Base-by-base conservation (phyloP, 2,113 vertebrate genomes). In the Marmota monax region DNA sequence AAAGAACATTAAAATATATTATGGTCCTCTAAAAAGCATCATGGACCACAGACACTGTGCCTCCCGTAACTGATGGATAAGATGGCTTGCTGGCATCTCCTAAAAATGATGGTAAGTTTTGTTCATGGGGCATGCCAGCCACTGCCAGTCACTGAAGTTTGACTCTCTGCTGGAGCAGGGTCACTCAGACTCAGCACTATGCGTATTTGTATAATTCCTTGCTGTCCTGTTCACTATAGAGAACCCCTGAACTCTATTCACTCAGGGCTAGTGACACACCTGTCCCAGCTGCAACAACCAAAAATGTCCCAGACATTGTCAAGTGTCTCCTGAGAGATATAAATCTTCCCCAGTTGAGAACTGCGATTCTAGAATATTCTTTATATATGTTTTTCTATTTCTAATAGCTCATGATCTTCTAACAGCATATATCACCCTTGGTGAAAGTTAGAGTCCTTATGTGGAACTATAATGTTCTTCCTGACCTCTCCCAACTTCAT, bases 391-490 rank as follows among this genome's bases (percentile, higher is more conserved):
- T 51, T 8, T 12, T 51, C 16, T 58, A 29, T 27, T 32, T 56
- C 53, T 53, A n/a, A 82, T 17, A 58, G 18, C 6, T 80, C n/a
- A 80, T 7, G 20, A 76, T 42, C 32, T n/a, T 48, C 69, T 61
- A 45, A 29, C 22, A 25, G 12, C 25, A 34, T 2, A 0, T 4
- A 37, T 76, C 18, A 27, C 3, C 74, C 9, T 58, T 32, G 29
- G 32, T 83, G 56, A 78, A 76, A 72, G 29, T 34, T 22, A 10
- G 69, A 58, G 27, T 20, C 13, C 56, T 65, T 67, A n/a, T 2
- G 0, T n/a, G 58, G 23, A 23, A 11, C 2, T 70, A 1, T 37
- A 23, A 67, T 16, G 1, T 2, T 27, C 6, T 89, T 37, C 53
- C 51, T 48, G 16, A 17, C 7, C 7, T 51, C 48, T 18, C 48